Conservation (phyloP, 2,797 vertebrate genomes). For the Diplodus sargus region DNA sequence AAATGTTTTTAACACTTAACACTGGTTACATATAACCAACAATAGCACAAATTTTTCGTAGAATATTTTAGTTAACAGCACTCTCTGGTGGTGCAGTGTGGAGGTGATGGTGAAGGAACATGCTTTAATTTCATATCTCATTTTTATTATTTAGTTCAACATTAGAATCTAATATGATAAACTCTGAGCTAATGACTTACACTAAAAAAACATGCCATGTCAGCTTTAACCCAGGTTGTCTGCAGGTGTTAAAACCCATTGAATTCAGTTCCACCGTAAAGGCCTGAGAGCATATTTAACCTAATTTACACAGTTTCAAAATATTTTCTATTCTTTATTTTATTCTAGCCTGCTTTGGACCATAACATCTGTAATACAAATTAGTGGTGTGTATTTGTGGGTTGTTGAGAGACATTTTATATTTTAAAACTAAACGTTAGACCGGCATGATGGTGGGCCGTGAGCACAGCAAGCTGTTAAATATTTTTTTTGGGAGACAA, state of each 20-base stretch:
- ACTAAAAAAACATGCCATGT: neutral
- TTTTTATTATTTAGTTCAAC: neutral
- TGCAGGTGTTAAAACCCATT: neutral
- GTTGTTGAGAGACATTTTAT: neutral
- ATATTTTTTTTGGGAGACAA: too few relatives aligned
- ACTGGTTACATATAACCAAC: neutral
- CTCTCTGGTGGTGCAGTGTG: constrained; percentile 2
- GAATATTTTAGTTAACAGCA: neutral
- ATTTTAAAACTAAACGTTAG: too few relatives aligned
- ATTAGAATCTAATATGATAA: neutral
- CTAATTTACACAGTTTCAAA: too few relatives aligned
- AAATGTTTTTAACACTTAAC: neutral
- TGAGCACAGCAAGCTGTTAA: neutral
- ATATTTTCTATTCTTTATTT: neutral
- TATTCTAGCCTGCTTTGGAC: neutral
- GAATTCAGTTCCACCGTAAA: neutral
- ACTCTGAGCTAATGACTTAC: neutral
- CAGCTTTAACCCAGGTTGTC: neutral
- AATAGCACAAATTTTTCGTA: neutral
- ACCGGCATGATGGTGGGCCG: neutral
- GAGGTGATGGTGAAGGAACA: neutral
- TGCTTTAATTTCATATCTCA: neutral
- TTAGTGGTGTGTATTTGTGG: neutral
- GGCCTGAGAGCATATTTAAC: too few relatives aligned
- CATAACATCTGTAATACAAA: neutral